phyloP scores from a whole-genome alignment of 2,113 vertebrate genomes.

The Bos javanicus region DNA sequence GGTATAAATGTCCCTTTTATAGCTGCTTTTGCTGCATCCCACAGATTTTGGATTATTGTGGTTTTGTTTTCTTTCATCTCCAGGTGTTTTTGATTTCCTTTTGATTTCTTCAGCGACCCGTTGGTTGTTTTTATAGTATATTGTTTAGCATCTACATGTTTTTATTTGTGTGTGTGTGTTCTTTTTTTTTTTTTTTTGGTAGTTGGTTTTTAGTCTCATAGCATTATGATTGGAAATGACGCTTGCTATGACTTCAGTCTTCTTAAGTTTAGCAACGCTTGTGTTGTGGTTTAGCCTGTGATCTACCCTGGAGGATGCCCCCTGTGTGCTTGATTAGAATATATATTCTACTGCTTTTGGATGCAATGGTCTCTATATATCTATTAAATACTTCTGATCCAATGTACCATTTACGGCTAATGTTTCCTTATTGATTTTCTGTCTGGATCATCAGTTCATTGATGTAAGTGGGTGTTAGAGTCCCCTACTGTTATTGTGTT shows the following conservation, averaged over 20 bases:
- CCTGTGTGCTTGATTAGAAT: not conserved
- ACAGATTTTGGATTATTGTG: not conserved
- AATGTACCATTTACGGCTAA: not conserved
- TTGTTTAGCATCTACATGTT: not conserved
- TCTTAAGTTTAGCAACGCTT: not conserved
- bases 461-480: not conserved
- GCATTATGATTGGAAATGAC: not conserved
- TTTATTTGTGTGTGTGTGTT: not conserved
- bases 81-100: not conserved
- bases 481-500: not conserved
- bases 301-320: not conserved
- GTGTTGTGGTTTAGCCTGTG: not conserved
- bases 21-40: not conserved
- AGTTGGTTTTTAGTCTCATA: not conserved
- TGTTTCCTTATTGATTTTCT: not conserved
- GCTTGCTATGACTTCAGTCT: not conserved
- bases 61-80: not conserved
- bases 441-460: not conserved
- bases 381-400: not conserved
- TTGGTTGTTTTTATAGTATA: not conserved
- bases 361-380: not conserved
- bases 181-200: not conserved
- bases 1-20: not conserved
- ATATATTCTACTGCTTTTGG: not conserved
- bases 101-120: not conserved